Evolutionary conservation across 2,113 vertebrate genomes (phyloP), one percentile per base, ranked within the genome.

Genomic region (Proteles cristata): DNA sequence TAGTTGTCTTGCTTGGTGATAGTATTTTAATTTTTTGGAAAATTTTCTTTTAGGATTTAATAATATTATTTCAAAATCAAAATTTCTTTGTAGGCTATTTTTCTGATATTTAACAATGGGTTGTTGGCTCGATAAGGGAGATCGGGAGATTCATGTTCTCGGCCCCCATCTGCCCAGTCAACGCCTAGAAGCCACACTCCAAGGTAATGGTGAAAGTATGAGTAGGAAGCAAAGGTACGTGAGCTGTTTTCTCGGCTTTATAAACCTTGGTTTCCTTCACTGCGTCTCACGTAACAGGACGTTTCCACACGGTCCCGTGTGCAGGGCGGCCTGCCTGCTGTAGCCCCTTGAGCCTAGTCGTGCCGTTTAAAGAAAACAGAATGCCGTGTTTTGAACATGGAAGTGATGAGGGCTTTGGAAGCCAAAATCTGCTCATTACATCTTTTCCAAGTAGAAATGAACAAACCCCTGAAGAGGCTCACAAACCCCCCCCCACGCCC

Each of bases 401-500:
- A 58, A 3, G 35, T 2, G 33, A 45, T 10, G 31, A 55, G 87
- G 68, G 80, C 39, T 68, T 26, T 53, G 28, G 80, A 92, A 79
- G 76, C 63, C 84, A 28, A 10, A 33, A 19, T 31, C n/a, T 6
- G 11, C 58, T 15, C 11, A 23, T 61, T 21, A 39, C 48, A 16
- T 65, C 50, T 69, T 81, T 69, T 69, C 83, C 79, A 26, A 74
- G 91, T 4, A 19, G 35, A 39, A 14, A 26, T 11, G 35, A 12
- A 33, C 26, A 73, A 55, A 53, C 31, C 74, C 26, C 15, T 0
- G 35, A 7, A 12, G 55, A 4, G 0, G 28, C 39, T 17, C 10
- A 0, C 31, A 1, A 1, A 21, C 31, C 28, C 1, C 1, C 8
- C 74, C 43, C 74, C 16, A 3, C 74, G 11, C 50, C 50, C 50